phyloP scores from a whole-genome alignment of 2,113 vertebrate genomes.

The Myocastor coypus region DNA sequence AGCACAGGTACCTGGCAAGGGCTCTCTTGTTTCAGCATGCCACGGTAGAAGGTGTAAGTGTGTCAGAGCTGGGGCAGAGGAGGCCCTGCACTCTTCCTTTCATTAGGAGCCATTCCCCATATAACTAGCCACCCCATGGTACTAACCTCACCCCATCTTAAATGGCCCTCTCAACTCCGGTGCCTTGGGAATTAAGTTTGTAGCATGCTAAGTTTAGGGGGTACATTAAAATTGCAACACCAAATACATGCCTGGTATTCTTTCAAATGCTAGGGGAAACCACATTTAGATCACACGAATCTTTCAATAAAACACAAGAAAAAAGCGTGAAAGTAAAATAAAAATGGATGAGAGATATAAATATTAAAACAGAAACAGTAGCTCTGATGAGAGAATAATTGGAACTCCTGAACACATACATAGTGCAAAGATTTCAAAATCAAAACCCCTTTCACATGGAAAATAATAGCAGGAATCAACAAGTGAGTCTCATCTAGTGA shows the following conservation, averaged over 20 bases:
- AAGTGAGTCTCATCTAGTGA: background rate
- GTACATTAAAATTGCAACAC: background rate
- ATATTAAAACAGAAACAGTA: background rate
- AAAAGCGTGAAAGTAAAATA: background rate
- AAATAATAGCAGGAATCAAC: background rate
- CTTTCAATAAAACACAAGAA: background rate
- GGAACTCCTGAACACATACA: background rate
- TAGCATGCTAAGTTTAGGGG: background rate
- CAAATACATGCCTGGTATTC: background rate
- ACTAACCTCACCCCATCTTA: background rate
- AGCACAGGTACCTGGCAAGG: background rate
- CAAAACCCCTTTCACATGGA: background rate
- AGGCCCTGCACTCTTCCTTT: background rate
- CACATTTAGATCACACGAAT: background rate
- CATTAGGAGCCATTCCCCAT: background rate
- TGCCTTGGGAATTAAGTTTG: background rate
- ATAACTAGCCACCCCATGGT: background rate
- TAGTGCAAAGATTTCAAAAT: background rate
- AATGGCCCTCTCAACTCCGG: background rate
- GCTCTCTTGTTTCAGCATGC: background rate
- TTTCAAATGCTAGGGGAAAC: background rate
- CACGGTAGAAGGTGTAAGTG: background rate
- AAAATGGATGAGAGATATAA: background rate
- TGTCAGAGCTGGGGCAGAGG: background rate
- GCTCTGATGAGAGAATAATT: background rate